Percentiles rank a stretch among this genome's conserved stretches.
Evolutionary conservation across 2,888 invertebrate species (phyloP).

Genomic region (Anoplius nigerrimus): DNA sequence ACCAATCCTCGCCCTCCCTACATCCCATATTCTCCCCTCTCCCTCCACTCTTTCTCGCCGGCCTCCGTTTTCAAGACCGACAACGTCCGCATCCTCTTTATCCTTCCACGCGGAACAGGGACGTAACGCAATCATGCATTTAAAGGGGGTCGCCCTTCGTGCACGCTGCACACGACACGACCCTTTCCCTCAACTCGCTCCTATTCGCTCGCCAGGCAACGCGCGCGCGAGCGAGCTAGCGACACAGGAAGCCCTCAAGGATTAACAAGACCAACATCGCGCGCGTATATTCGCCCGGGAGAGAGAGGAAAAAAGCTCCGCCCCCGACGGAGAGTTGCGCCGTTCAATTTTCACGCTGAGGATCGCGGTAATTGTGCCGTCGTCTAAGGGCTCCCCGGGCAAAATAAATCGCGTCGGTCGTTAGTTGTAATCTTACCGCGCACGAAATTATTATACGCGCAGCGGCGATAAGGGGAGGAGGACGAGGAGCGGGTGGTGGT

Average conservation of each 20-base stretch:
- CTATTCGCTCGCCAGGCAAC: too few relatives aligned
- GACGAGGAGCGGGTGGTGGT: too few relatives aligned
- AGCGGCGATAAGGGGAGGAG: too few relatives aligned
- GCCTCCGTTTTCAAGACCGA: background rate
- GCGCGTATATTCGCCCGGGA: background rate
- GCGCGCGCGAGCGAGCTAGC: background rate
- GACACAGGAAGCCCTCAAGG: background rate
- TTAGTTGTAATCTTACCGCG: too few relatives aligned
- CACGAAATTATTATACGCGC: too few relatives aligned
- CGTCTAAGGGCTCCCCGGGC: too few relatives aligned
- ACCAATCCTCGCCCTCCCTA: background rate
- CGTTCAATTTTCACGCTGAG: too few relatives aligned
- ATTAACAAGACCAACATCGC: slow-evolving; percentile 7
- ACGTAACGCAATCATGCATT: slow-evolving; percentile 54
- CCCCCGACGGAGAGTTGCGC: too few relatives aligned
- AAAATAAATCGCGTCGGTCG: too few relatives aligned
- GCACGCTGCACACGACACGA: slow-evolving; percentile 22
- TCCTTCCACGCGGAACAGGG: slow-evolving; percentile 22
- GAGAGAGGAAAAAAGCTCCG: too few relatives aligned
- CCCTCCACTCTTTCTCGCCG: slow-evolving; percentile 11
- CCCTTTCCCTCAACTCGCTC: slow-evolving; percentile 16
- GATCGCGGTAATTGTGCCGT: too few relatives aligned
- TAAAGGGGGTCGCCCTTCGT: slow-evolving; percentile 45
- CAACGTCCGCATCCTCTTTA: slow-evolving; percentile 19
- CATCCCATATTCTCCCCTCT: background rate